Conservation (phyloP, 2,797 vertebrate species). For the Sebastolobus altivelis region DNA sequence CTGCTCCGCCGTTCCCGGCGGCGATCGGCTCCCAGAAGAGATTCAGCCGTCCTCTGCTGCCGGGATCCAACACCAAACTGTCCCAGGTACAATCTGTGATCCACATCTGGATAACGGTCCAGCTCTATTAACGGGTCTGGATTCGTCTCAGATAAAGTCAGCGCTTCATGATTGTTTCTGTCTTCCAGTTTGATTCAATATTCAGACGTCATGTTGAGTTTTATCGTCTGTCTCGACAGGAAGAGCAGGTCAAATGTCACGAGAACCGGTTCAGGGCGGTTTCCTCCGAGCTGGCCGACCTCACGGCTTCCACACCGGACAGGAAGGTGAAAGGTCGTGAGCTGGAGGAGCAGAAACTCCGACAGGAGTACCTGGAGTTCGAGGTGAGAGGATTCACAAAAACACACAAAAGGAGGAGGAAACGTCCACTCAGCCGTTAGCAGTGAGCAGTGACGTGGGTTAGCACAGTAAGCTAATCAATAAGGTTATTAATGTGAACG, state of each 20-base stretch:
- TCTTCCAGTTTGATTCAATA: not conserved
- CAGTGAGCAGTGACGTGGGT: too few species aligned
- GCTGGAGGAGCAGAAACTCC: slow-evolving; percentile 92
- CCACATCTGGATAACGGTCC: not conserved
- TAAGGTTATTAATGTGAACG: too few species aligned
- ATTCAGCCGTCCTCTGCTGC: slow-evolving; percentile 94
- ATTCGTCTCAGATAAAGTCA: not conserved
- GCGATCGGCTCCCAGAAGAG: slow-evolving; percentile 97
- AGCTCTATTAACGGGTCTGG: not conserved
- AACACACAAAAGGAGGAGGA: too few species aligned
- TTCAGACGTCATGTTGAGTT: not conserved
- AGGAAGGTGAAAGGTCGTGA: slow-evolving; percentile 93
- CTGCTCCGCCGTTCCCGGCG: slow-evolving; percentile 94
- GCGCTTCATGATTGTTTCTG: too few species aligned
- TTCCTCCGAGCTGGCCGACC: slow-evolving; percentile 89
- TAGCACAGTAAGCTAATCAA: too few species aligned
- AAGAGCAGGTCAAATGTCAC: slow-evolving; percentile 93
- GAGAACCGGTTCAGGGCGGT: slow-evolving; percentile 92
- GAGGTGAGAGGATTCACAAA: slow-evolving; percentile 85
- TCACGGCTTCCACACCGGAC: slow-evolving; percentile 85
- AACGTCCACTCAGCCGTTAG: too few species aligned
- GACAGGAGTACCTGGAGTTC: slow-evolving; percentile 95
- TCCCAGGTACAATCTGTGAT: slow-evolving; percentile 87
- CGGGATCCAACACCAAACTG: slow-evolving; percentile 92
- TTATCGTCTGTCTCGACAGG: slow-evolving; percentile 78